Evolutionary conservation across 2,113 vertebrate genomes (phyloP).

Genomic region (Paralichthys olivaceus): DNA sequence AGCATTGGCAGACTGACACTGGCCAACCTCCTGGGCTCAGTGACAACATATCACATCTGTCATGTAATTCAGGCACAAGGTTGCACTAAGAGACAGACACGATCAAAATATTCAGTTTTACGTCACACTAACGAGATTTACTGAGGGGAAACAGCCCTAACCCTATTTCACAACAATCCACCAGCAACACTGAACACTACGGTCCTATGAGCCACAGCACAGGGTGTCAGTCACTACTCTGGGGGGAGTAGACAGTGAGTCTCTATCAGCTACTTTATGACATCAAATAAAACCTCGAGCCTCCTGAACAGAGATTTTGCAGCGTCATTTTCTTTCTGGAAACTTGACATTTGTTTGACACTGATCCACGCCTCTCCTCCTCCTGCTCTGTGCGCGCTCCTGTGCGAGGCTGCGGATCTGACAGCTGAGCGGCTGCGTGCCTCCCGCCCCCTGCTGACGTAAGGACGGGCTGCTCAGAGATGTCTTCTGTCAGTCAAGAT

Average conservation of each 20-base stretch:
- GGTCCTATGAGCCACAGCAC: conserved; percentile 1
- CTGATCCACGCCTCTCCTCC: neutral
- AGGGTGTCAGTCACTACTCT: no score
- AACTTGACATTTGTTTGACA: conserved; percentile 68
- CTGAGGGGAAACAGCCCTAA: no score
- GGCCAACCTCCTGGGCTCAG: conserved; percentile 24
- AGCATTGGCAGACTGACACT: conserved; percentile 1
- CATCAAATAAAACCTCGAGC: conserved; percentile 71
- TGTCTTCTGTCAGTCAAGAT: neutral
- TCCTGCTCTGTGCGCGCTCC: neutral
- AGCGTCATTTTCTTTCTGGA: conserved; percentile 79
- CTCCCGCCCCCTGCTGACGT: conserved; percentile 32
- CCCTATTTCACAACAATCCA: no score
- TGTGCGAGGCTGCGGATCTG: neutral
- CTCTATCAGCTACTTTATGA: conserved; percentile 45
- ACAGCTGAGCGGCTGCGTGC: conserved; percentile 21
- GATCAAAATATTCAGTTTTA: no score
- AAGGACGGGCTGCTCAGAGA: neutral
- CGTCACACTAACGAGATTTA: neutral
- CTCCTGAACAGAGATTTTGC: conserved; percentile 75
- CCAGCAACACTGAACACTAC: neutral
- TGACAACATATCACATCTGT: conserved; percentile 35
- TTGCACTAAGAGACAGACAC: neutral
- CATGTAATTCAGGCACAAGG: neutral
- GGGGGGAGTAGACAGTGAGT: neutral